phyloP scores from a whole-genome alignment of 23 tunicate species.

The Ciona savignyi region DNA sequence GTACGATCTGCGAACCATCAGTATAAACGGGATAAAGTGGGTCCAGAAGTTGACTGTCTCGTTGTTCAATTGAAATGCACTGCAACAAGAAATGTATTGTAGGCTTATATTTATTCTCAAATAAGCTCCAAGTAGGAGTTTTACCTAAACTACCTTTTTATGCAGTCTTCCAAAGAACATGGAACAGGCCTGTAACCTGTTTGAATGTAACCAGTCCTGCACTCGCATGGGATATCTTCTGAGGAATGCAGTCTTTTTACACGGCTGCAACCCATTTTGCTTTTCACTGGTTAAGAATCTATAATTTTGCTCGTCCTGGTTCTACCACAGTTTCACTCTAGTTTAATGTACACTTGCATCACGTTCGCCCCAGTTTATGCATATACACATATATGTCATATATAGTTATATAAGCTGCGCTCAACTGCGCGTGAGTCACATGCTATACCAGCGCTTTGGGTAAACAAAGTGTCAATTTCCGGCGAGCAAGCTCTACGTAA shows the following conservation, averaged over 20 bases:
- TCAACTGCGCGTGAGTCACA: background rate
- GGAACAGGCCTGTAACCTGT: background rate
- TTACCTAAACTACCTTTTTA: background rate
- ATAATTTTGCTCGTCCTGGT: too few species aligned
- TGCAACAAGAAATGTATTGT: background rate
- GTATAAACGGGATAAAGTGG: slow-evolving; percentile 33
- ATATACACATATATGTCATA: too few species aligned
- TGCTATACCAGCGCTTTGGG: background rate
- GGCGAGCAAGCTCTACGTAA: background rate
- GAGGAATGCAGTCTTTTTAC: background rate
- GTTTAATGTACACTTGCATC: too few species aligned
- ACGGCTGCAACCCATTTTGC: background rate
- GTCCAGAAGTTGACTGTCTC: slow-evolving; percentile 55
- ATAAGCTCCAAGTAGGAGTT: background rate
- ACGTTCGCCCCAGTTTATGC: too few species aligned
- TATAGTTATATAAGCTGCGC: background rate
- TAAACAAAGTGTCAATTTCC: background rate
- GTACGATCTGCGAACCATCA: slow-evolving; percentile 18
- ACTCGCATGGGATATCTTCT: background rate
- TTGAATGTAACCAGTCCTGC: background rate
- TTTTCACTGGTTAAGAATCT: too few species aligned
- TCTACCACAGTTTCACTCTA: too few species aligned
- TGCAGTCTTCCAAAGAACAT: background rate
- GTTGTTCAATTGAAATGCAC: slow-evolving; percentile 42
- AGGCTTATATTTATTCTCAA: too few species aligned